Conservation (phyloP, 2,113 vertebrate species). For the Grammomys surdaster region DNA sequence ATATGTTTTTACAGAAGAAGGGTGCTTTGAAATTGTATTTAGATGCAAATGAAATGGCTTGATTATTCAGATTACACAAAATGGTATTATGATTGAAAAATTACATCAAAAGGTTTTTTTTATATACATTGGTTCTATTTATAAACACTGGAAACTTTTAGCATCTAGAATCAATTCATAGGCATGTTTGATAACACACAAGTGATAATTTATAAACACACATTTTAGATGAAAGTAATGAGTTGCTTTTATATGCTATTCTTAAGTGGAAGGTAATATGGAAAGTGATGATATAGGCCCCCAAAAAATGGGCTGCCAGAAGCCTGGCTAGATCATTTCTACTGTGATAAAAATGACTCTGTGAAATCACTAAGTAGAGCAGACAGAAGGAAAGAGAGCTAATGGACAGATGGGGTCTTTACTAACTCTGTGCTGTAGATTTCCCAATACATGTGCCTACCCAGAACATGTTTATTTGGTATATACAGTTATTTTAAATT, state of each 20-base stretch:
- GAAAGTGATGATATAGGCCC: background rate
- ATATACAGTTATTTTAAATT: conserved; percentile 36
- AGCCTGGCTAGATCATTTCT: background rate
- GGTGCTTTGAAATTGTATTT: background rate
- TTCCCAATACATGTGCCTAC: background rate
- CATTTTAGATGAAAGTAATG: conserved; percentile 52
- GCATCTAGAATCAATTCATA: conserved; percentile 32
- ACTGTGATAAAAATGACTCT: background rate
- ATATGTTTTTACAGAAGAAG: background rate
- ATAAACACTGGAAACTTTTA: background rate
- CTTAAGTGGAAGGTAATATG: background rate
- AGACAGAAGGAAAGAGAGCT: background rate
- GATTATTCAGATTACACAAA: background rate
- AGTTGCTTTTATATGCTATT: background rate
- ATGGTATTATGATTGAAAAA: conserved; percentile 16
- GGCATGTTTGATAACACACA: conserved; percentile 14
- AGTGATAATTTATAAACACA: conserved; percentile 33
- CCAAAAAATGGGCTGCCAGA: conserved; percentile 50
- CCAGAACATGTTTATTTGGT: conserved; percentile 2
- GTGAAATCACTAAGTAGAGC: background rate
- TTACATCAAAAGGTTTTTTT: background rate
- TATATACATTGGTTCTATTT: background rate
- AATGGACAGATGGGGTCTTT: rapidly evolving
- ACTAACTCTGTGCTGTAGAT: background rate
- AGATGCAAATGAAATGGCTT: background rate